Base-by-base conservation (phyloP, 2,888 invertebrate genomes). In the Ethmia dodecea region DNA sequence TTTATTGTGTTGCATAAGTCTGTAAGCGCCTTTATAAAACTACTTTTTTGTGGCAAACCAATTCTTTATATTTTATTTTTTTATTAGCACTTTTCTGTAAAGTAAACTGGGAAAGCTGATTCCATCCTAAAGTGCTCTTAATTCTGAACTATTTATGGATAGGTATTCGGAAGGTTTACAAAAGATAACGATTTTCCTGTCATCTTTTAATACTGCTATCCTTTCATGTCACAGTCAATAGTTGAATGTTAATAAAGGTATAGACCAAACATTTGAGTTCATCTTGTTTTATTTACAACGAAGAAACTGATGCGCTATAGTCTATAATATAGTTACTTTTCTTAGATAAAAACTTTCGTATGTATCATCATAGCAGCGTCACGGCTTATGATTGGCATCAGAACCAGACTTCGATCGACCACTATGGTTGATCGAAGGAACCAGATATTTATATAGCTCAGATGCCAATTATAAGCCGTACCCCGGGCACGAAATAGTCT, bases 111-210 rank as follows among this genome's bases (percentile, higher is more conserved):
- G 53, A 71, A 76, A 65, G 71, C 61, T 80, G 75, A 84, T 78
- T 83, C 84, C 84, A 83, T 84, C 84, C 84, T 76, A 58, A 84
- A 84, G 84, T 84, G 84, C 84, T 84, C 84, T 84, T 84, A 81
- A 73, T 69, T 70, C 75, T 72, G 67, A 76, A 69, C 67, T 78
- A 75, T 76, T 66, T 75, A 73, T 67, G 61, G 48, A 67, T 76
- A 69, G 55, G 52, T 59, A 57, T 65, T 68, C 55, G 54, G 54
- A 67, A 57, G 54, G 62, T 69, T 66, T 57, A 51, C 48, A 62
- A 51, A 47, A 53, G 52, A 49, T 50, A 45, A 11, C 10, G 49
- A 47, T 47, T 53, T 50, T 58, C 55, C 61, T 60, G 51, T 60
- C 52, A 52, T 35, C 33, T 31, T 55, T 47, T n/a, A 51, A 43